Evolutionary conservation across 2,888 invertebrate genomes (phyloP).

Genomic region (Stramonita haemastoma): DNA sequence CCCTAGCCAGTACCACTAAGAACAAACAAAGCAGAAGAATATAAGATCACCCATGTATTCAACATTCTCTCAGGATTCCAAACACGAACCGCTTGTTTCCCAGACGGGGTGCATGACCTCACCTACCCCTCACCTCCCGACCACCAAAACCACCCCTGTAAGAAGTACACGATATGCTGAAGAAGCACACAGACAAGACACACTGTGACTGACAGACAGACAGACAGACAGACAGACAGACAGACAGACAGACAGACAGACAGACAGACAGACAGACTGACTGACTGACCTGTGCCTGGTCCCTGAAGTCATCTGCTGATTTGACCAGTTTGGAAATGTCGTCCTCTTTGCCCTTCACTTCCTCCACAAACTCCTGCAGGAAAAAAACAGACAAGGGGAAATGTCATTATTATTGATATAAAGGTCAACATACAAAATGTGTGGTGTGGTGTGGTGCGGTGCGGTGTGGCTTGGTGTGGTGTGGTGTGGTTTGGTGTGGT

Average conservation of each 20-base stretch:
- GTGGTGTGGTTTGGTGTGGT: not conserved
- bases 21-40: too few species aligned
- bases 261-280: not conserved
- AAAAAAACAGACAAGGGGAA: not conserved
- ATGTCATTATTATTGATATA: too few species aligned
- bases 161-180: not conserved
- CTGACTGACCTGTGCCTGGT: conserved; percentile 66
- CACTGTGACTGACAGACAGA: not conserved
- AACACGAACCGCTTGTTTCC: too few species aligned
- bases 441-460: too few species aligned
- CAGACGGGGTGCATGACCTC: too few species aligned
- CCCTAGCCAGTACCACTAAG: too few species aligned
- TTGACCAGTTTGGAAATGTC: conserved; percentile 66
- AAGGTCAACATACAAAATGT: too few species aligned
- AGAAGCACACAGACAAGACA: not conserved
- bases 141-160: too few species aligned
- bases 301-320: conserved; percentile 69
- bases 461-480: too few species aligned
- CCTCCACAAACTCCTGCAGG: conserved; percentile 69
- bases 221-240: not conserved
- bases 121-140: too few species aligned
- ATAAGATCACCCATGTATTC: too few species aligned
- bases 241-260: not conserved
- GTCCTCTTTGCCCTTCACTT: conserved; percentile 69
- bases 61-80: too few species aligned